phyloP scores from a whole-genome alignment of 2,888 invertebrate species.

The Unio pictorum region DNA sequence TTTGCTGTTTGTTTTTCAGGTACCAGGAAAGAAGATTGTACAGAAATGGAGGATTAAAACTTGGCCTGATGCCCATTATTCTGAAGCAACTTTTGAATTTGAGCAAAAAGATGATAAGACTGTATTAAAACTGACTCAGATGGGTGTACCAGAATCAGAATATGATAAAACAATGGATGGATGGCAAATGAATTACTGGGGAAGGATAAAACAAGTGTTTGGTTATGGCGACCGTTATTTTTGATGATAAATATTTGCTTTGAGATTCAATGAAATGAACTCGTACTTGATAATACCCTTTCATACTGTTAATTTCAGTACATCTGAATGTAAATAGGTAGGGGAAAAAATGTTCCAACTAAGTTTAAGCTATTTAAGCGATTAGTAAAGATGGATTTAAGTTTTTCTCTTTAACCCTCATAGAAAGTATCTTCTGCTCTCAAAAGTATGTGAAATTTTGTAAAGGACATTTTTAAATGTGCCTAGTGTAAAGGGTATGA shows the following conservation, averaged over 20 bases:
- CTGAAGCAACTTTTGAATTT: constrained; percentile 87
- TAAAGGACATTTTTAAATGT: too few species aligned
- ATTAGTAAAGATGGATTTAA: too few species aligned
- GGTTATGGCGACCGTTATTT: constrained; percentile 81
- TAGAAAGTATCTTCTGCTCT: too few species aligned
- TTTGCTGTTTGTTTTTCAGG: constrained; percentile 60
- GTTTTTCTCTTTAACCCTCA: too few species aligned
- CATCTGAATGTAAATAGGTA: too few species aligned
- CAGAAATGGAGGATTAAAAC: constrained; percentile 95
- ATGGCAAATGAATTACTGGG: constrained; percentile 93
- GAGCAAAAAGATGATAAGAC: constrained; percentile 92
- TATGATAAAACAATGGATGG: constrained; percentile 84
- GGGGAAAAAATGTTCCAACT: too few species aligned
- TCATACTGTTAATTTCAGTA: too few species aligned
- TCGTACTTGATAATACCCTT: too few species aligned
- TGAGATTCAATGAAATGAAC: too few species aligned
- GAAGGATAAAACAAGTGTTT: constrained; percentile 92
- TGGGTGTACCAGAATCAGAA: constrained; percentile 86
- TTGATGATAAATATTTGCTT: constrained; percentile 42
- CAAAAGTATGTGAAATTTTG: too few species aligned
- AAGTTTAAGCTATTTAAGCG: too few species aligned
- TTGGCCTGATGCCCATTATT: constrained; percentile 94
- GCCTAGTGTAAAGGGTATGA: too few species aligned
- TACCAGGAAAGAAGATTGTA: constrained; percentile 86
- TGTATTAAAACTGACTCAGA: constrained; percentile 85